Conservation (phyloP, 2,113 vertebrate genomes). For the Acrocephalus kingi region DNA sequence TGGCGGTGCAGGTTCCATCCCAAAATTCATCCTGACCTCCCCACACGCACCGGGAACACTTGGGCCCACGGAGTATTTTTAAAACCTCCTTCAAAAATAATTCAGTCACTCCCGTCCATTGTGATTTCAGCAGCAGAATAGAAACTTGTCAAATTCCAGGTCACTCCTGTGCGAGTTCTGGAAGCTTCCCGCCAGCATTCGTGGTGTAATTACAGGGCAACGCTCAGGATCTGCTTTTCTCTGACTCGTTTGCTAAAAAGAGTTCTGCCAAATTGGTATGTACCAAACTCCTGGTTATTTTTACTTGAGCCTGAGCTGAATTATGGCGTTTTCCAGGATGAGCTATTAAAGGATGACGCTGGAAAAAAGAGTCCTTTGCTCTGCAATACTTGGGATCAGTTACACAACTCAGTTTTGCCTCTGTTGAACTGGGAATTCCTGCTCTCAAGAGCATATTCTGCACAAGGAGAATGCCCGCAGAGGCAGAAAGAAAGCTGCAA, state of each 20-base stretch:
- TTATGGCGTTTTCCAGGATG: neutral
- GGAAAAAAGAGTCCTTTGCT: neutral
- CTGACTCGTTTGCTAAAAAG: constrained; percentile 16
- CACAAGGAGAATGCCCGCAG: neutral
- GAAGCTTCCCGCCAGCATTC: neutral
- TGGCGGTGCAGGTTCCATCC: neutral
- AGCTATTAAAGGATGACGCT: neutral
- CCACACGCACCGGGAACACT: fast-evolving
- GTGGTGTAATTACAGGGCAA: constrained; percentile 16
- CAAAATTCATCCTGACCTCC: neutral
- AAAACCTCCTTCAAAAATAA: neutral
- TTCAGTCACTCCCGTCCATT: neutral
- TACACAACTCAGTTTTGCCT: neutral
- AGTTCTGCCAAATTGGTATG: constrained; percentile 9
- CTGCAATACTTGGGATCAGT: neutral
- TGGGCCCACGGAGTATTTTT: neutral
- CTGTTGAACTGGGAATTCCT: neutral
- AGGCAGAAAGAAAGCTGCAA: neutral
- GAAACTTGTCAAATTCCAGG: neutral
- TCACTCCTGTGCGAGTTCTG: neutral
- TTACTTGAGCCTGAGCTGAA: neutral
- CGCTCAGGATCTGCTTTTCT: neutral
- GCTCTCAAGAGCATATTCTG: neutral
- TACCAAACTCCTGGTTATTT: constrained; percentile 25
- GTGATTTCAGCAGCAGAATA: neutral